Conservation (phyloP, 2,888 invertebrate species). For the Ernsta delagoae region DNA sequence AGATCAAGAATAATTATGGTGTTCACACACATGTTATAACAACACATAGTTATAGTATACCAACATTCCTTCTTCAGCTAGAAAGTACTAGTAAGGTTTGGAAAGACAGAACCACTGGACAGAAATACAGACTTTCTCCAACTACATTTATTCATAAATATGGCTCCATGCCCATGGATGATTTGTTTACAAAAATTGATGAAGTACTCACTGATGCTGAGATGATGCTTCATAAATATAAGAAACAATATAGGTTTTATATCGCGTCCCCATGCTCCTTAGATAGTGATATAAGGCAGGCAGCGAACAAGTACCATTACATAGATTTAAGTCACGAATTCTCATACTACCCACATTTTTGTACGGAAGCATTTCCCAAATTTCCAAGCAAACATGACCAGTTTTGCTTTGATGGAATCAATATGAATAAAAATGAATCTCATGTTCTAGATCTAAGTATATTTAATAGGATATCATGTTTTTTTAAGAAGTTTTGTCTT, state of each 20-base stretch:
- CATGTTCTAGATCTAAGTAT: constrained; percentile 65
- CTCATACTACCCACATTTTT: constrained; percentile 91
- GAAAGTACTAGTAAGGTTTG: constrained; percentile 86
- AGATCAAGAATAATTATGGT: constrained; percentile 76
- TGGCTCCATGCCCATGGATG: constrained; percentile 86
- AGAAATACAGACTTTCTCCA: constrained; percentile 86
- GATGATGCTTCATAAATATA: constrained; percentile 75
- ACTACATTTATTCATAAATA: constrained; percentile 90
- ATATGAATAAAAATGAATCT: constrained; percentile 61
- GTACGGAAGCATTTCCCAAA: constrained; percentile 89
- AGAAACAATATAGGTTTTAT: constrained; percentile 87
- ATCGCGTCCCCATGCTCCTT: constrained; percentile 89
- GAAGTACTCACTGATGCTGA: constrained; percentile 85
- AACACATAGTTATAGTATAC: constrained; percentile 91
- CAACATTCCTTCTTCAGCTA: constrained; percentile 88
- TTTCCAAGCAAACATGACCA: constrained; percentile 68
- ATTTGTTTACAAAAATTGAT: constrained; percentile 83
- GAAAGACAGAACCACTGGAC: constrained; percentile 82
- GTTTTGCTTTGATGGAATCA: constrained; percentile 56
- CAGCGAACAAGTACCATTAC: constrained; percentile 67
- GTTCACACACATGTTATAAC: constrained; percentile 88
- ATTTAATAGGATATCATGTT: constrained; percentile 73
- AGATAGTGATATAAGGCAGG: constrained; percentile 81
- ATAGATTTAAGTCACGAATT: constrained; percentile 80
- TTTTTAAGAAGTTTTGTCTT: constrained; percentile 73